These are phyloP conservation scores for Diplolepis rosae DNA, from an alignment of 2,888 invertebrate genomes.

Conservation along the genomic window DNA sequence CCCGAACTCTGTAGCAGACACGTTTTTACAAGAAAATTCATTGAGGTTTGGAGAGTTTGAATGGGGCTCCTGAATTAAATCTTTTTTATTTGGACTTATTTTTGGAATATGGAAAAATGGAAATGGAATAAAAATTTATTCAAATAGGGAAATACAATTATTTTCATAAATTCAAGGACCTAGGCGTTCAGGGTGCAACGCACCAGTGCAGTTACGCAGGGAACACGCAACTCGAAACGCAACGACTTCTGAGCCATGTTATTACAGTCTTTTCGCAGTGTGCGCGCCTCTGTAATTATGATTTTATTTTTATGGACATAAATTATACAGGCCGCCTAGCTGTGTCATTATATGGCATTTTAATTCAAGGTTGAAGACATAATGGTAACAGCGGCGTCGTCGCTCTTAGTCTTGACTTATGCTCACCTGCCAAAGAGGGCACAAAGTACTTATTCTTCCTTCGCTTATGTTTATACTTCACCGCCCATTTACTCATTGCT, in stretches of 20 bases:
- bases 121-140: too few relatives aligned
- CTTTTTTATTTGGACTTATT: too few relatives aligned
- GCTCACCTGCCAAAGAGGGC: slow-evolving; percentile 58
- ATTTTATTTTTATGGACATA: slow-evolving; percentile 73
- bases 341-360: slow-evolving; percentile 73
- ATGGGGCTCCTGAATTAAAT: too few relatives aligned
- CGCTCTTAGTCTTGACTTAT: slow-evolving; percentile 47
- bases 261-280: slow-evolving; percentile 71
- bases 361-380: slow-evolving; percentile 72
- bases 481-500: slow-evolving; percentile 31
- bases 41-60: too few relatives aligned
- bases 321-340: slow-evolving; percentile 69
- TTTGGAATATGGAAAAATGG: too few relatives aligned
- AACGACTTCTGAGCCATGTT: slow-evolving; percentile 59
- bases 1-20: too few relatives aligned
- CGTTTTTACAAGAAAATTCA: too few relatives aligned
- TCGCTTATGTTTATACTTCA: neutral
- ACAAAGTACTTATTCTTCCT: slow-evolving; percentile 13
- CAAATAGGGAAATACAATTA: too few relatives aligned
- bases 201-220: slow-evolving; percentile 49
- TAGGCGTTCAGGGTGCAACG: slow-evolving; percentile 17
- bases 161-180: too few relatives aligned
- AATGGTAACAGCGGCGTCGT: slow-evolving; percentile 64
- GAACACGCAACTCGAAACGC: slow-evolving; percentile 52
- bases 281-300: slow-evolving; percentile 70